Evolutionary conservation across 2,113 vertebrate genomes (phyloP), one percentile per base, ranked within the genome.

Genomic region (Columbina picui): DNA sequence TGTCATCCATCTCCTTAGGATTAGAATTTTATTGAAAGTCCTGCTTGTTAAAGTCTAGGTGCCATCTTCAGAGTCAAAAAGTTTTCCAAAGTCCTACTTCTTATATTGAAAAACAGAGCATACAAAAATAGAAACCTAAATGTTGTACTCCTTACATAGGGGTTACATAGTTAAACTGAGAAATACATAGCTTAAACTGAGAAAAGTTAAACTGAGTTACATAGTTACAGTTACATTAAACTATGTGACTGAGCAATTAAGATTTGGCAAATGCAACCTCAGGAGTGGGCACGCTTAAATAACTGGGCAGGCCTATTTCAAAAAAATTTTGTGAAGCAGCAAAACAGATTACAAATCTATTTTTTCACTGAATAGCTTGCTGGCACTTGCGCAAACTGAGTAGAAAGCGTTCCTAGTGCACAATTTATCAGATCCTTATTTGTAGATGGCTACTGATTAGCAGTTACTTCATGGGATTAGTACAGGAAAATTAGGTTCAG

Each of bases 361-460:
- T 77, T 74, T 89, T 9, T 38, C 84, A 77, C 26, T 50, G 27
- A 84, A 78, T 11, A 12, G 21, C 41, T 81, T 63, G 10, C 43
- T 69, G 67, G 19, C 27, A 14, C 13, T 38, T 60, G n/a, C 1
- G 23, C 19, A 41, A 79, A 85, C 11, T 5, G 11, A 49, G 32
- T 27, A 76, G 57, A 30, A 68, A 87, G 22, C 7, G 45, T 45
- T 83, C 25, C 34, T 25, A 59, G 80, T 65, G 20, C 39, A 57
- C 5, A 26, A 6, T 0, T 0, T 12, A 63, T n/a, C 19, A 49
- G 45, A 56, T 5, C 4, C 12, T 65, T 25, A 19, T 64, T 36
- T 74, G n/a, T 38, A 67, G n/a, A 81, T 67, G 41, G 14, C 50
- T 53, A 3, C 19, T 49, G 12, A 22, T 64, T 73, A 34, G 29